Conservation (phyloP, 2,113 vertebrate genomes). For the Sceloporus tristichus region DNA sequence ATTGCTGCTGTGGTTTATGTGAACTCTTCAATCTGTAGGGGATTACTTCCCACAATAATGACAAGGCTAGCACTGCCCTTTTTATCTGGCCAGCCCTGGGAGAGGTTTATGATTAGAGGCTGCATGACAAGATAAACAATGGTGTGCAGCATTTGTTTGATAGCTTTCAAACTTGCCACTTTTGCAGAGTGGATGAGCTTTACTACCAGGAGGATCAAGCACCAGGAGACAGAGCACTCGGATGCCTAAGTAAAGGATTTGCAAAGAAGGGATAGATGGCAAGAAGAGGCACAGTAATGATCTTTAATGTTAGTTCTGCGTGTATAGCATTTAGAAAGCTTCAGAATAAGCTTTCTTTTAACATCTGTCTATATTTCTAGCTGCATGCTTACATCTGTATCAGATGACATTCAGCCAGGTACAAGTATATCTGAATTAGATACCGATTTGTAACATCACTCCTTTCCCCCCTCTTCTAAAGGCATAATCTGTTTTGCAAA, state of each 20-base stretch:
- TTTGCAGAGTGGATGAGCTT: conserved; percentile 45
- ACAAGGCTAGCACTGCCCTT: background rate
- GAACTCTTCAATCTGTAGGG: conserved; percentile 44
- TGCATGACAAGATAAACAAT: conserved; percentile 58
- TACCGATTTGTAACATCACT: background rate
- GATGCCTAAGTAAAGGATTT: conserved; percentile 33
- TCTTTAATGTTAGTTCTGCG: background rate
- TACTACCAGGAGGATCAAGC: conserved; percentile 33
- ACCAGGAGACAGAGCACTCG: conserved; percentile 49
- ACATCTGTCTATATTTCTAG: background rate
- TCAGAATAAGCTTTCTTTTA: background rate
- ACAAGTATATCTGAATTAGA: background rate
- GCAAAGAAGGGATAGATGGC: no score
- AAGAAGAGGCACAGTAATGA: background rate
- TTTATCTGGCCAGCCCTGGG: conserved; percentile 32
- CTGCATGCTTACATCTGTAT: background rate
- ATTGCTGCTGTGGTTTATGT: conserved; percentile 31
- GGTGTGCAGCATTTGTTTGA: conserved; percentile 57
- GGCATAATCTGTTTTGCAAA: background rate
- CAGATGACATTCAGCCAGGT: background rate
- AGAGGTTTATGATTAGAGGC: conserved; percentile 58
- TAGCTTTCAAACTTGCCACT: conserved; percentile 10
- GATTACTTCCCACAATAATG: conserved; percentile 36
- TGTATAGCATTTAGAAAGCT: background rate
- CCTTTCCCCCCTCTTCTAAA: background rate